Conservation (phyloP, 2,797 vertebrate species). For the Cyprinodon diabolis region DNA sequence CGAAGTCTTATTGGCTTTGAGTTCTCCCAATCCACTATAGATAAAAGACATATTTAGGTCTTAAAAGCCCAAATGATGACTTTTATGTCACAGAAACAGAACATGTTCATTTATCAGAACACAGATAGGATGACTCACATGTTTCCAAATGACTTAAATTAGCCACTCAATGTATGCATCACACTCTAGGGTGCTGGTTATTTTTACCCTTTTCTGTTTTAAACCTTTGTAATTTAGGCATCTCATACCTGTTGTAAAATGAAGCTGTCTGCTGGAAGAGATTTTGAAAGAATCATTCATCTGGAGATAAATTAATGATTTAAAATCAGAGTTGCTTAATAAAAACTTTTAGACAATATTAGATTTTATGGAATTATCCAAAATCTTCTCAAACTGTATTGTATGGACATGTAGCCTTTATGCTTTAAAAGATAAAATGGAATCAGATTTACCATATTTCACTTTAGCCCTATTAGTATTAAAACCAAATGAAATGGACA, state of each 20-base stretch:
- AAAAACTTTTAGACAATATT: background rate
- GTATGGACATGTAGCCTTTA: too few relatives aligned
- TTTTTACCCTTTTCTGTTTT: background rate
- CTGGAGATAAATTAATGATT: too few relatives aligned
- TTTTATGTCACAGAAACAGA: background rate
- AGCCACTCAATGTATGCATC: background rate
- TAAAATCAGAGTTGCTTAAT: background rate
- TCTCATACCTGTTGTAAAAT: background rate
- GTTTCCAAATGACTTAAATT: background rate
- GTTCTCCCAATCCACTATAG: background rate
- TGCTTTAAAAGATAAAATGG: too few relatives aligned
- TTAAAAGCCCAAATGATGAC: background rate
- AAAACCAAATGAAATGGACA: too few relatives aligned
- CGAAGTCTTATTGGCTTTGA: slow-evolving; percentile 24
- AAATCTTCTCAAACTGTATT: too few relatives aligned
- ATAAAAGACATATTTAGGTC: background rate
- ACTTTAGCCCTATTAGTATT: too few relatives aligned
- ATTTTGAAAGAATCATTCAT: background rate
- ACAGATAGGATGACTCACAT: too few relatives aligned
- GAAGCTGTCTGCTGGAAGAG: background rate
- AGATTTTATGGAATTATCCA: background rate
- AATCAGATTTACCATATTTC: background rate
- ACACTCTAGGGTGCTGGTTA: background rate
- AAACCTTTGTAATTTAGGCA: background rate
- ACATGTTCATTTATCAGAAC: background rate